These are phyloP conservation scores for Gryllus longicercus DNA, from an alignment of 2,888 invertebrate species.

Conservation along the genomic window DNA sequence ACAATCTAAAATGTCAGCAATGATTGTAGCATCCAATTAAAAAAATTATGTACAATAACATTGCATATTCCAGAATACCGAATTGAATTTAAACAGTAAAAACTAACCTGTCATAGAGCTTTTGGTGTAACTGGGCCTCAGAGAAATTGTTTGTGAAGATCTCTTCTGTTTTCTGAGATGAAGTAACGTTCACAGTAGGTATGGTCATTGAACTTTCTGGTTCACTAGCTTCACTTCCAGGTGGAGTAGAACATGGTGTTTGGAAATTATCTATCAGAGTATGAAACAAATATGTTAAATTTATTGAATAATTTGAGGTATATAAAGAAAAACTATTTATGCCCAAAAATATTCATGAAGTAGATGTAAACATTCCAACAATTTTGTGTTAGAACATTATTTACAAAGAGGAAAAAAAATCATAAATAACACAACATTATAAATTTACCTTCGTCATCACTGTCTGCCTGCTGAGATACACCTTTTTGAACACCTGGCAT, in stretches of 20 bases:
- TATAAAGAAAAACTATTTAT: too few species aligned
- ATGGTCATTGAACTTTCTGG: constrained; percentile 40
- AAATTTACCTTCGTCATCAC: constrained; percentile 43
- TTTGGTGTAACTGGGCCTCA: constrained; percentile 62
- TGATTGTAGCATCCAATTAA: too few species aligned
- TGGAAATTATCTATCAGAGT: constrained; percentile 60
- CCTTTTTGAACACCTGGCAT: constrained; percentile 42
- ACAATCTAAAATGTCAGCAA: too few species aligned
- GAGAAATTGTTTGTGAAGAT: constrained; percentile 45
- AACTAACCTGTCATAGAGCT: constrained; percentile 71
- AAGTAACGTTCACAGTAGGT: constrained; percentile 51
- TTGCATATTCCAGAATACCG: too few species aligned
- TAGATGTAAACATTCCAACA: too few species aligned
- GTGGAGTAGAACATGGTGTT: constrained; percentile 86
- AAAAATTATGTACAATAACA: too few species aligned
- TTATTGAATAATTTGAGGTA: too few species aligned
- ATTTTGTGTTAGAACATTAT: too few species aligned
- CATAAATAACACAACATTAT: too few species aligned
- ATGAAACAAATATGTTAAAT: not conserved
- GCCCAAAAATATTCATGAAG: too few species aligned
- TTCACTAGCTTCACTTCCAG: constrained; percentile 69
- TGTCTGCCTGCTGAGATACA: constrained; percentile 40
- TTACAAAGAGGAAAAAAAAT: too few species aligned
- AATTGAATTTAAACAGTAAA: too few species aligned
- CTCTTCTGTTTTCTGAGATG: constrained; percentile 39